A percentile compares a stretch with the other conserved stretches of the same genome.
phyloP scores from a whole-genome alignment of 2,888 invertebrate genomes.

The Belgica antarctica region DNA sequence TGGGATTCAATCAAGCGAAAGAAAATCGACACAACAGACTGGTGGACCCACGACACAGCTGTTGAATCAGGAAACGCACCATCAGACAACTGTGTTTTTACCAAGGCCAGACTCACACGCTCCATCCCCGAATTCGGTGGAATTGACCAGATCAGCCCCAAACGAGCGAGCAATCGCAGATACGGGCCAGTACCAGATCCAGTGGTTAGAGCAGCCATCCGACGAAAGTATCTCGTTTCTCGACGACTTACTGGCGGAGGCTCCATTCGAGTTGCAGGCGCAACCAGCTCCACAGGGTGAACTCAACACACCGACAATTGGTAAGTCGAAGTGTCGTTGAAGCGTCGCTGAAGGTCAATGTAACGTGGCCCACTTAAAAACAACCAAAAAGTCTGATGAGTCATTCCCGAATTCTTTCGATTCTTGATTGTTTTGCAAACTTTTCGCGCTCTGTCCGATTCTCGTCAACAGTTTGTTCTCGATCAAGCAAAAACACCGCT shows the following conservation, averaged over 20 bases:
- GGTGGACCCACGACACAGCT: neutral
- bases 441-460: too few relatives aligned
- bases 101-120: conserved; percentile 3
- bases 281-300: conserved; percentile 33
- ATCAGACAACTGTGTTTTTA: conserved; percentile 40
- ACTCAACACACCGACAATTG: conserved; percentile 37
- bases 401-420: too few relatives aligned
- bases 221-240: conserved; percentile 26
- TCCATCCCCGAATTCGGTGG: conserved; percentile 17
- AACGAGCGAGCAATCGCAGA: conserved; percentile 27
- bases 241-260: conserved; percentile 19
- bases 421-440: too few relatives aligned
- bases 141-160: conserved; percentile 23
- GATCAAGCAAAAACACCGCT: neutral
- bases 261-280: conserved; percentile 13
- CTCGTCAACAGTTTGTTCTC: neutral
- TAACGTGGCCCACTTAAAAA: too few relatives aligned
- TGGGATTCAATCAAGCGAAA: conserved; percentile 34
- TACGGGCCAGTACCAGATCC: neutral
- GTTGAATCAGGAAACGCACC: neutral
- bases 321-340: conserved; percentile 40
- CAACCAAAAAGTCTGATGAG: too few relatives aligned
- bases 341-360: neutral
- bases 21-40: conserved; percentile 38
- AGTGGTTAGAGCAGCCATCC: neutral